A percentile compares a stretch with the other conserved stretches of the same genome.
Evolutionary conservation across 2,113 vertebrate genomes (phyloP).

Genomic region (Xenus cinereus): DNA sequence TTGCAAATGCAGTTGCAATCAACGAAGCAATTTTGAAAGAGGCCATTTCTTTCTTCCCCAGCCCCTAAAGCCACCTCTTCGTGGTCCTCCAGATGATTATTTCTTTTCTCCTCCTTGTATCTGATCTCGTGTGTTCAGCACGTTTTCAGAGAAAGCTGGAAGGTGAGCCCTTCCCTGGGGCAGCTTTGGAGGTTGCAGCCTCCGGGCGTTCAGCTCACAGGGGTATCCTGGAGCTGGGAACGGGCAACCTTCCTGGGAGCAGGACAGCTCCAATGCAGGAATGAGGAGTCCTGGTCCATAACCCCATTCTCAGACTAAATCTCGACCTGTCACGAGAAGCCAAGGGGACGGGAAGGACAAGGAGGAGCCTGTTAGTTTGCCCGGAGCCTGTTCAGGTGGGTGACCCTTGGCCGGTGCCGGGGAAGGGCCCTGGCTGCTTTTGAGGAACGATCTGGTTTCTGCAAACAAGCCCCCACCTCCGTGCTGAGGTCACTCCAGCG

Average conservation of each 20-base stretch:
- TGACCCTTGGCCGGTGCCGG: background rate
- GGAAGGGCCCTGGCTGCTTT: background rate
- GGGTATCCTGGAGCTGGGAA: too few species aligned
- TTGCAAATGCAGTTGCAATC: background rate
- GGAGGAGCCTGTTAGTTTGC: background rate
- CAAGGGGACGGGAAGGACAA: background rate
- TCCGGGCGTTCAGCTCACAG: background rate
- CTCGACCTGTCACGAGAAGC: background rate
- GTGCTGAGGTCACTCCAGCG: background rate
- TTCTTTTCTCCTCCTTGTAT: background rate
- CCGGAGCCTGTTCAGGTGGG: background rate
- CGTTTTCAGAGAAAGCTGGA: background rate
- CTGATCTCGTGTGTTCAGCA: background rate
- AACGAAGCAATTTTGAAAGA: background rate
- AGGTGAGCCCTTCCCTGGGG: background rate
- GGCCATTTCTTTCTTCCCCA: background rate
- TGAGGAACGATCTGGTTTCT: background rate
- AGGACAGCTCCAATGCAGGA: background rate
- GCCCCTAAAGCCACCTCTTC: background rate
- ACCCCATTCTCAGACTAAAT: background rate
- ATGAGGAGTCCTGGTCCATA: background rate
- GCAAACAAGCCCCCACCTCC: background rate
- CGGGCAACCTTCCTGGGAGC: rapidly evolving
- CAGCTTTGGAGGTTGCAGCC: background rate
- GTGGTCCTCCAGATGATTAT: background rate